phyloP scores from a whole-genome alignment of 2,888 invertebrate genomes.

The Drosophila incognita region DNA sequence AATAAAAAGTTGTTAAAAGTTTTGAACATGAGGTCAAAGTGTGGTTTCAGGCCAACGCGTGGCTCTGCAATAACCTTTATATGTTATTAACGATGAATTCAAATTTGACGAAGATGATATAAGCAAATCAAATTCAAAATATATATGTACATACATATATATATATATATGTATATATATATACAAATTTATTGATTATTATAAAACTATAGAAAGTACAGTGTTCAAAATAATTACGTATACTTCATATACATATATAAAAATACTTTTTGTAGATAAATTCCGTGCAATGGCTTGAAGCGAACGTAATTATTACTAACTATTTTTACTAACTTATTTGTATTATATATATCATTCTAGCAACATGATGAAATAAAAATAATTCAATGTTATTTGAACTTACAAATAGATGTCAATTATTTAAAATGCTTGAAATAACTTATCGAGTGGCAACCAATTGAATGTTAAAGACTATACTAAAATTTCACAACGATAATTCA shows the following conservation, averaged over 20 bases:
- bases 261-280: background rate
- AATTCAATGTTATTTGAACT: background rate
- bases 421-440: background rate
- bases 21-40: constrained; percentile 16
- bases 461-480: background rate
- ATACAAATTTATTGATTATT: background rate
- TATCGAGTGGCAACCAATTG: background rate
- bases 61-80: constrained; percentile 4
- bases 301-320: background rate
- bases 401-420: background rate
- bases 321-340: background rate
- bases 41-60: constrained; percentile 1
- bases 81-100: background rate
- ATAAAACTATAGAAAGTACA: background rate
- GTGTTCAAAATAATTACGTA: background rate
- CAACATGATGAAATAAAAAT: background rate
- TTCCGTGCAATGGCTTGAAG: background rate
- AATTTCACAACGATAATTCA: no score
- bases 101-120: background rate
- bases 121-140: background rate
- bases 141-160: background rate
- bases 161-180: no score
- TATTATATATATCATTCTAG: background rate
- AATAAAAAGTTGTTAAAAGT: constrained; percentile 38
- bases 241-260: background rate